Evolutionary conservation across 1,140 invertebrate species (phyloP).

Genomic region (Anagrus nilaparvatae): DNA sequence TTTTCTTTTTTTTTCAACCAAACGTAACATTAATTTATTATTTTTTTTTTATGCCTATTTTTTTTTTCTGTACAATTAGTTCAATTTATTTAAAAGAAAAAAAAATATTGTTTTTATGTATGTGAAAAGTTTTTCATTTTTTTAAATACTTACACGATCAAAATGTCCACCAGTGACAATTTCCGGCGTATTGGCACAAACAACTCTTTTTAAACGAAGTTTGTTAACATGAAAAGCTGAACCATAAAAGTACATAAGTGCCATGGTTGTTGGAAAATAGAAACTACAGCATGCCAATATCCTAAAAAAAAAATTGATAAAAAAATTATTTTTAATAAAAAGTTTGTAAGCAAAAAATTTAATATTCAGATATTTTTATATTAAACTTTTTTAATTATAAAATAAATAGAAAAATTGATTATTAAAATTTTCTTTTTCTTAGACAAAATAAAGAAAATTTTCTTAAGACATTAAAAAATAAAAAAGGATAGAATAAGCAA

Average conservation of each 20-base stretch:
- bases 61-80: background rate
- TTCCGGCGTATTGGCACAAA: constrained; percentile 40
- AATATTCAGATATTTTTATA: too few species aligned
- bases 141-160: constrained; percentile 41
- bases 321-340: too few species aligned
- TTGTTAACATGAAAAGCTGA: constrained; percentile 80
- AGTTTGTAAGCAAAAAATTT: too few species aligned
- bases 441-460: too few species aligned
- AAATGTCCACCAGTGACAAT: constrained; percentile 41
- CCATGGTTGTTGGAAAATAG: constrained; percentile 82
- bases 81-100: background rate
- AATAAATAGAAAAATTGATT: too few species aligned
- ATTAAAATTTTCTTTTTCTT: too few species aligned
- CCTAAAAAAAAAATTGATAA: constrained; percentile 35
- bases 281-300: constrained; percentile 75
- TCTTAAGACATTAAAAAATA: too few species aligned
- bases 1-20: background rate
- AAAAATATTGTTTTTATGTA: constrained; percentile 21
- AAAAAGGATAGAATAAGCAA: too few species aligned
- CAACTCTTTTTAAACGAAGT: constrained; percentile 52
- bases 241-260: constrained; percentile 81
- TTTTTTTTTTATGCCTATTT: background rate
- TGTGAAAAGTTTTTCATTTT: constrained; percentile 22
- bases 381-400: too few species aligned
- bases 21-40: background rate